Conservation (phyloP, 30 jellyfish, hydroid and myxozoan genomes). For the Turritopsis dohrnii region DNA sequence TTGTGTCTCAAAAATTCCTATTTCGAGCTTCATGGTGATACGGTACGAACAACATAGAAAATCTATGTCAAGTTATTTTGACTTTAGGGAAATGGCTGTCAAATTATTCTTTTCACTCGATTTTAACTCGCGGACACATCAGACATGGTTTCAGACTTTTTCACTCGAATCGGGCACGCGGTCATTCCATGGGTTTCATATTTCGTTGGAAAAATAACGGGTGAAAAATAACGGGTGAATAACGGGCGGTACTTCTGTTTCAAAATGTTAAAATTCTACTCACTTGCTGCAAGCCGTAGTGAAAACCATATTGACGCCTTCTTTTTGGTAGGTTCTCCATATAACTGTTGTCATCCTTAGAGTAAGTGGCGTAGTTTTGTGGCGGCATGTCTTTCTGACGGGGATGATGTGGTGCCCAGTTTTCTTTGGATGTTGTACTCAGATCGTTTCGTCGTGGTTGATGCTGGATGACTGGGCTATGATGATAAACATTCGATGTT, state of each 20-base stretch:
- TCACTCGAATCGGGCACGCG: not conserved
- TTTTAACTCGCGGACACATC: no score
- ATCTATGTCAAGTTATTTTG: no score
- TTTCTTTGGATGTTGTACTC: not conserved
- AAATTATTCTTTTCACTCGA: no score
- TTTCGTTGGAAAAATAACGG: not conserved
- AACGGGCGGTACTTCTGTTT: not conserved
- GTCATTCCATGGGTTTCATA: not conserved
- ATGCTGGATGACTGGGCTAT: not conserved
- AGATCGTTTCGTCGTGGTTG: not conserved
- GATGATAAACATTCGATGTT: not conserved
- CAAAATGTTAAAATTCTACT: not conserved
- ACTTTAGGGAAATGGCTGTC: no score
- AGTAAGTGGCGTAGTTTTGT: not conserved
- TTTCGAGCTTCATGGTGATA: no score
- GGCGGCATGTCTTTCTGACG: not conserved
- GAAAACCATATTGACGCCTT: conserved; percentile 27
- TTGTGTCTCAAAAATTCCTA: no score
- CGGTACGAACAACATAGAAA: no score
- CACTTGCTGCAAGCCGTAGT: conserved; percentile 33
- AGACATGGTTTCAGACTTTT: no score
- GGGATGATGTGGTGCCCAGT: not conserved
- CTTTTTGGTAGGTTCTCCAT: conserved; percentile 19
- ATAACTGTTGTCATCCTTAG: not conserved
- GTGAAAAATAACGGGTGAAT: not conserved